phyloP scores from a whole-genome alignment of 35 echinoderm and acorn worm genomes.

The Amphiura filiformis region DNA sequence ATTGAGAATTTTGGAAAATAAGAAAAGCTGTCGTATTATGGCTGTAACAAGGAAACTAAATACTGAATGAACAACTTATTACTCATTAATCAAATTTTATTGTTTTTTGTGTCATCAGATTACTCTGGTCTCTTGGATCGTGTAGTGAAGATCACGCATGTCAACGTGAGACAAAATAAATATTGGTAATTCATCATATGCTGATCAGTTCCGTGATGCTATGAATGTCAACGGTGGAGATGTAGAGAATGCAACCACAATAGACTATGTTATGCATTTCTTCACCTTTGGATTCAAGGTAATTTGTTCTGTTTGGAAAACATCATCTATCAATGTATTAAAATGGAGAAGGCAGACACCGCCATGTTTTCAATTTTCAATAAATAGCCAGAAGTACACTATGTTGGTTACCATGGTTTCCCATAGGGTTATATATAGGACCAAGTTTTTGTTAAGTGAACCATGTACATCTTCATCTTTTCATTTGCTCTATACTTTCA shows the following conservation, averaged over 20 bases:
- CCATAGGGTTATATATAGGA: not conserved
- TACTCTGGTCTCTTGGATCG: slow-evolving; percentile 84
- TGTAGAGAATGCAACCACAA: slow-evolving; percentile 60
- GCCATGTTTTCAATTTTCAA: no score
- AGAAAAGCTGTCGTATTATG: no score
- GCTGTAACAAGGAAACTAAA: no score
- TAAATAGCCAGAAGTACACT: not conserved
- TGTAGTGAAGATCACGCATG: slow-evolving; percentile 86
- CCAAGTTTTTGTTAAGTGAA: no score
- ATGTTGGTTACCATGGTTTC: not conserved
- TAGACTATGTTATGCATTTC: slow-evolving; percentile 89
- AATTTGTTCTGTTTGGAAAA: not conserved
- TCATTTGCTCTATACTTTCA: no score
- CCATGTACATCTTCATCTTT: no score
- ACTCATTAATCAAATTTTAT: no score
- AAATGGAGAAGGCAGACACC: no score
- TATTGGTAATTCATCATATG: slow-evolving; percentile 84
- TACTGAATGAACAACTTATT: no score
- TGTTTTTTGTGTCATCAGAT: slow-evolving; percentile 67
- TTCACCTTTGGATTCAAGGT: slow-evolving; percentile 93
- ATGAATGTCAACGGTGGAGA: slow-evolving; percentile 99
- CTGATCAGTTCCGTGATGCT: slow-evolving; percentile 89
- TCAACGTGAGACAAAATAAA: slow-evolving; percentile 87
- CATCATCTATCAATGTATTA: no score
- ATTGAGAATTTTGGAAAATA: no score